phyloP scores from a whole-genome alignment of 2,113 vertebrate genomes.

The Zingel zingel region DNA sequence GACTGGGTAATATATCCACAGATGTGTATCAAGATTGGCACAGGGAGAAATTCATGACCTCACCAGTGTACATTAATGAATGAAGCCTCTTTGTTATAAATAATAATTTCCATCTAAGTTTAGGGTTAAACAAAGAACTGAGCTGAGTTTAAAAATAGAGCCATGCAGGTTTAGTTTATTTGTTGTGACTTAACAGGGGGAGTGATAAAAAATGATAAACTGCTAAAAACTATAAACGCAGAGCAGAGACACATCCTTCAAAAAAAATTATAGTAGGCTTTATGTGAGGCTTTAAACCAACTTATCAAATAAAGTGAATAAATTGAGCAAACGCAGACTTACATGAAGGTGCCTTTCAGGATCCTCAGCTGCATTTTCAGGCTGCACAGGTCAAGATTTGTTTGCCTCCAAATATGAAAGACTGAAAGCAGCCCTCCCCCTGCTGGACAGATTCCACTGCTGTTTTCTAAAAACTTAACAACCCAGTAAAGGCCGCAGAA shows the following conservation, averaged over 20 bases:
- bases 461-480: not conserved
- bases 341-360: not conserved
- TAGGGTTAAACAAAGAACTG: not conserved
- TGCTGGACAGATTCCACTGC: conserved; percentile 32
- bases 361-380: not conserved
- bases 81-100: not conserved
- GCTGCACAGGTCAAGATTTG: not conserved
- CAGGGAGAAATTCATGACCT: not conserved
- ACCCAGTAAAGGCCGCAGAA: not conserved
- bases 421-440: conserved; percentile 36
- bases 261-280: not conserved
- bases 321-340: not conserved
- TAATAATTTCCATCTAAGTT: not conserved
- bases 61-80: conserved; percentile 5
- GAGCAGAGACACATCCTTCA: not conserved
- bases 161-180: conserved; percentile 1
- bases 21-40: conserved; percentile 2
- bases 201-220: conserved; percentile 1
- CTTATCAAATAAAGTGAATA: not conserved
- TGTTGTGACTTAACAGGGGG: not conserved
- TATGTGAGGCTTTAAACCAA: not conserved
- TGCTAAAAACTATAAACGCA: not conserved
- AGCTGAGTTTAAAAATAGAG: not conserved
- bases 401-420: not conserved
- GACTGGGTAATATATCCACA: not conserved